These are phyloP conservation scores for Engystomops pustulosus DNA, from an alignment of 2,113 vertebrate species.

Conservation along the genomic window DNA sequence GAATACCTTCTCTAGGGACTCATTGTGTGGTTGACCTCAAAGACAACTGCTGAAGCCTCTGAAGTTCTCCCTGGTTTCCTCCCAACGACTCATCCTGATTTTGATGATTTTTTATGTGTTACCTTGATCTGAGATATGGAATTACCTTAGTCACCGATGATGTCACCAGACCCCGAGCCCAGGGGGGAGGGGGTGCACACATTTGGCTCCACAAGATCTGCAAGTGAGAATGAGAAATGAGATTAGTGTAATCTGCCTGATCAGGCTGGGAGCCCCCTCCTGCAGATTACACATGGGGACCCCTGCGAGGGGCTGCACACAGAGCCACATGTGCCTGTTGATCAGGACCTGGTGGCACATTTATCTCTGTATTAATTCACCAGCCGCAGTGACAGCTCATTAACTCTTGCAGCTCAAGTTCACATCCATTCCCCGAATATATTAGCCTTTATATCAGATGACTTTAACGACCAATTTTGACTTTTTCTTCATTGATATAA, in stretches of 20 bases:
- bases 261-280: not conserved
- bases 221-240: conserved; percentile 42
- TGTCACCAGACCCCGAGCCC: not conserved
- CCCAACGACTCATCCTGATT: not conserved
- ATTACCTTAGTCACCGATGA: conserved; percentile 32
- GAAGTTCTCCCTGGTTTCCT: not conserved
- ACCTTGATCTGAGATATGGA: conserved; percentile 31
- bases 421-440: not conserved
- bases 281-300: not conserved
- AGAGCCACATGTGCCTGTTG: conserved; percentile 29
- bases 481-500: too few relatives aligned
- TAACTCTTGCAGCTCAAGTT: conserved; percentile 22
- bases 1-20: not conserved
- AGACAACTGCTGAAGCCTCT: not conserved
- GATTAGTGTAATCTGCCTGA: conserved; percentile 23
- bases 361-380: not conserved
- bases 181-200: not conserved
- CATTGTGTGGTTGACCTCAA: conserved; percentile 5
- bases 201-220: not conserved
- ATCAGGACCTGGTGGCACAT: not conserved
- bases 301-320: not conserved
- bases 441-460: not conserved
- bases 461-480: not conserved
- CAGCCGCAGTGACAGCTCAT: conserved; percentile 6
- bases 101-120: not conserved